Base-by-base conservation (phyloP, 2,113 vertebrate species). In the Phrynocephalus versicolor region DNA sequence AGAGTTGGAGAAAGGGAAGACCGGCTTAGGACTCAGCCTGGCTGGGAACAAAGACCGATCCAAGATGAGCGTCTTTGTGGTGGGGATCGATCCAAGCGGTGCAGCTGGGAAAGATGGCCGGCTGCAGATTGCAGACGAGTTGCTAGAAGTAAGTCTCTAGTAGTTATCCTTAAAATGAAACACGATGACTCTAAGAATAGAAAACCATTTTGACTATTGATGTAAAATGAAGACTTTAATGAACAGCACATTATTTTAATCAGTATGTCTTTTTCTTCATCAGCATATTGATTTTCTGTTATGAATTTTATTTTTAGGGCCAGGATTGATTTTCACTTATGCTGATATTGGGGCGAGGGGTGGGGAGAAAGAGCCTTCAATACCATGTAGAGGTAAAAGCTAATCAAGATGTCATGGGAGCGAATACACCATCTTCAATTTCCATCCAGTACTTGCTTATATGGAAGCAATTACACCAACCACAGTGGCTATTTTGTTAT, bases 31-130 rank as follows among this genome's bases (percentile, higher is more conserved):
- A 81, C 97, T 99, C 87, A 99, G 99, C 95, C 97, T 99, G 94
- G 99, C 99, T 51, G 99, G 99, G 41, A 99, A 99, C 95, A 97
- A 97, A 94, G 98, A 99, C 94, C 97, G 98, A 88, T 97, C 97
- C 35, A 97, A 97, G 88, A 99, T 99, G 98, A 99, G 99, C 83
- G 98, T 99, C 83, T 99, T 99, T 85, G 94, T 99, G 90, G 98
- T 99, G 94, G 98, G 98, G 77, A 99, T 99, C 88, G 98, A 99
- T 88, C 97, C 98, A 93, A 97, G 92, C 55, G 98, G 99, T 88
- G 98, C 98, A 41, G 98, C 98, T 13, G 97, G 98, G n/a, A 97
- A 93, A 94, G 98, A 99, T 62, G 97, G 97, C 69, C 97, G 97
- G 30, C 96, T 99, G 70, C 94, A 97, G 45, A 96, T 99, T 91